phyloP scores from a whole-genome alignment of 2,113 vertebrate species.

The Gymnarchus niloticus region DNA sequence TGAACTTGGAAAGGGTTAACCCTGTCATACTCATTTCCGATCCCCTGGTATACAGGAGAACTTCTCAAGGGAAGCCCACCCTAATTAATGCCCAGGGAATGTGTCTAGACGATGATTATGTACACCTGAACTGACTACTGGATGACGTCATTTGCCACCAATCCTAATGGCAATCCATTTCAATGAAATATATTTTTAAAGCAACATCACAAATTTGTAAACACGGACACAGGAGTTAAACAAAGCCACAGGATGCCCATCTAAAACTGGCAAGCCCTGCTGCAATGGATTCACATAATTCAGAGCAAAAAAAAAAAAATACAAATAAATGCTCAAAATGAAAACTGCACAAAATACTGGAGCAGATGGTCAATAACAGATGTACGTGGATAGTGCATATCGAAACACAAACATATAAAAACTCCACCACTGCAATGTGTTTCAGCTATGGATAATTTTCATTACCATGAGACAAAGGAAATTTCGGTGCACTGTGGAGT shows the following conservation, averaged over 20 bases:
- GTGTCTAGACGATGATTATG: slow-evolving; percentile 47
- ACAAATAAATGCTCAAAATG: neutral
- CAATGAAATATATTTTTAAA: slow-evolving; percentile 17
- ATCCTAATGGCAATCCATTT: neutral
- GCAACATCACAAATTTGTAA: neutral
- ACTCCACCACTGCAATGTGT: neutral
- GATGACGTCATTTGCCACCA: slow-evolving; percentile 19
- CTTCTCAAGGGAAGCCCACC: slow-evolving; percentile 22
- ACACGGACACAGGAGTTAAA: neutral
- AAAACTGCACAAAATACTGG: neutral
- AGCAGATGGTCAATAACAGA: neutral
- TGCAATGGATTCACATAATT: neutral
- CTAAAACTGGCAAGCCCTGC: neutral
- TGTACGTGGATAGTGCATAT: too few relatives aligned
- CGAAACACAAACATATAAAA: too few relatives aligned
- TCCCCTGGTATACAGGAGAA: slow-evolving; percentile 38
- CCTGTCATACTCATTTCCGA: slow-evolving; percentile 35
- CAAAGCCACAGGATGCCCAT: neutral
- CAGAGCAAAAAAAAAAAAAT: neutral
- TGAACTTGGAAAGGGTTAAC: slow-evolving; percentile 33
- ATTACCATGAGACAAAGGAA: neutral
- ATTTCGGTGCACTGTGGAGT: neutral
- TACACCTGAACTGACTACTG: slow-evolving; percentile 32
- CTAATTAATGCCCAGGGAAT: slow-evolving; percentile 48
- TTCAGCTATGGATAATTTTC: neutral